phyloP scores from a whole-genome alignment of 2,113 vertebrate species.

The Eptesicus fuscus region DNA sequence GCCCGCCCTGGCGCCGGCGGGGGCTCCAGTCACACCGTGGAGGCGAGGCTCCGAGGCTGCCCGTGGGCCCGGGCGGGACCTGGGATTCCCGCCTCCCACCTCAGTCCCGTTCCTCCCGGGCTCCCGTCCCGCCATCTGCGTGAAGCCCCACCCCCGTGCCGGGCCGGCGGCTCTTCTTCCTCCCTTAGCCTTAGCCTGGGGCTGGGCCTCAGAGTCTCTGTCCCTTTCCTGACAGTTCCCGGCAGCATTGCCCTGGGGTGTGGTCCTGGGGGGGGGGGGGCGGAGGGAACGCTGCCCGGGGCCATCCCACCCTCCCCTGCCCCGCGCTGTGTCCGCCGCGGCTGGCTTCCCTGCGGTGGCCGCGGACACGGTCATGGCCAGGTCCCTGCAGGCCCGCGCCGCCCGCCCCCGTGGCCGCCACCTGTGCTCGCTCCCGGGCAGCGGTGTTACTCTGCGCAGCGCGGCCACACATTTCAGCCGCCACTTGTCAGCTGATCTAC shows the following conservation, averaged over 20 bases:
- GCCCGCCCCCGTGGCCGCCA: fast-evolving
- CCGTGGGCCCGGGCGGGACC: fast-evolving
- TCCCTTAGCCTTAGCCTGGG: too few relatives aligned
- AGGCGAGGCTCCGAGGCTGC: fast-evolving
- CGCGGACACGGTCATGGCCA: neutral
- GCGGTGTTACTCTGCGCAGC: neutral
- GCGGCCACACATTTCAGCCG: conserved; percentile 35
- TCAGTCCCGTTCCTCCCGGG: neutral
- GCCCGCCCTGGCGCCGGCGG: neutral
- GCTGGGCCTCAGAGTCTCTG: neutral
- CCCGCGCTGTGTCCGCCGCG: fast-evolving
- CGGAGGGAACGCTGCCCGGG: fast-evolving
- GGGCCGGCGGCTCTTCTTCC: fast-evolving
- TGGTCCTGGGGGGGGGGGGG: neutral
- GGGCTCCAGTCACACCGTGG: neutral
- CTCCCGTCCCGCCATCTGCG: neutral
- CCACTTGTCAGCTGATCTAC: conserved; percentile 37
- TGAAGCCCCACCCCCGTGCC: neutral
- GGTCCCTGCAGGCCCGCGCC: neutral
- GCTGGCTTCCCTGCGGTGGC: fast-evolving
- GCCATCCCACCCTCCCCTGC: fast-evolving
- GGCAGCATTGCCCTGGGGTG: fast-evolving
- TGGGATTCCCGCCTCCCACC: neutral
- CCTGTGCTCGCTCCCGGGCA: neutral
- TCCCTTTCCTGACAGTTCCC: neutral